A percentile compares a stretch with the other conserved stretches of the same genome.
Evolutionary conservation across 2,797 vertebrate genomes (phyloP).

Genomic region (Hippopotamyrus pictus): DNA sequence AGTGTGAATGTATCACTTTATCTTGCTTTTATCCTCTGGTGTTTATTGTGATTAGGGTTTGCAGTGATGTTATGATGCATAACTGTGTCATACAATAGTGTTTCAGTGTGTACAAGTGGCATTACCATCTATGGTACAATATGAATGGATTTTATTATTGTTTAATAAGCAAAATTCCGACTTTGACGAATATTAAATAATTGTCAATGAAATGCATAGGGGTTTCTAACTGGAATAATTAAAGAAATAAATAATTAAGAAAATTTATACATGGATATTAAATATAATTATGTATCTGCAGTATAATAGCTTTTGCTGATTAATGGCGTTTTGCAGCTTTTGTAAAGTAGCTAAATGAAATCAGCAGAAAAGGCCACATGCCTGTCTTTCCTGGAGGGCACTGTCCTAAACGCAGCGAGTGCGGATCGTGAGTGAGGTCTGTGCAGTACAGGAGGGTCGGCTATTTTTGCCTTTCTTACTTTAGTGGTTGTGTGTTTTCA

Average conservation of each 20-base stretch:
- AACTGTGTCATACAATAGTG: neutral
- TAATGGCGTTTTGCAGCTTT: neutral
- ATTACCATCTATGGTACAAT: neutral
- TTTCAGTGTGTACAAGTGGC: neutral
- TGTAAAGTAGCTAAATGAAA: neutral
- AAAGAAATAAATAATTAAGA: neutral
- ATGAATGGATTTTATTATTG: neutral
- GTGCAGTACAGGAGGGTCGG: neutral
- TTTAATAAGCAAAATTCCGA: neutral
- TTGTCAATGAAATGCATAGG: neutral
- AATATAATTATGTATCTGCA: neutral
- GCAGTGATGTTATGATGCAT: neutral
- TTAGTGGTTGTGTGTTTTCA: neutral
- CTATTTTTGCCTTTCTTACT: neutral
- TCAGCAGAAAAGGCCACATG: neutral
- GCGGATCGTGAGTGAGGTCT: neutral
- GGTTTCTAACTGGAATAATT: neutral
- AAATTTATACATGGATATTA: neutral
- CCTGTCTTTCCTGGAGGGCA: neutral
- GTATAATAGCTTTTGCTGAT: neutral
- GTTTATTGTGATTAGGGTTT: neutral
- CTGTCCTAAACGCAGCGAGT: neutral
- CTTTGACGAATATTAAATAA: neutral
- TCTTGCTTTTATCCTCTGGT: neutral
- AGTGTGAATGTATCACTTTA: neutral